Base-by-base conservation (phyloP, 2,113 vertebrate genomes). In the Scomber japonicus region DNA sequence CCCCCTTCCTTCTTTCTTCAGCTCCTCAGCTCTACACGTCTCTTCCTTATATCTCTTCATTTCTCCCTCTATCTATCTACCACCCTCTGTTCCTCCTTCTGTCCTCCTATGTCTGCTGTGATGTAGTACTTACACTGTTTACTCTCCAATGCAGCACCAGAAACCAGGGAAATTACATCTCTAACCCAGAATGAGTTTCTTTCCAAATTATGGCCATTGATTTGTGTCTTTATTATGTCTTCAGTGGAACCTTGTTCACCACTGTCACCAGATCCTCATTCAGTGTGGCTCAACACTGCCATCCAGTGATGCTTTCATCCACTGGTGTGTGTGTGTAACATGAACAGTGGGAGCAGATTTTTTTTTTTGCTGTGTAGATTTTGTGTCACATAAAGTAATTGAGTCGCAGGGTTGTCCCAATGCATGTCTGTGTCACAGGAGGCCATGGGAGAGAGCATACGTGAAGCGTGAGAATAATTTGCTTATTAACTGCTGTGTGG, bases 201-300 rank as follows among this genome's bases (percentile, higher is more conserved):
- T 89, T 91, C 81, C 86, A 88, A 92, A 94, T 93, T 92, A 94
- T 91, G 90, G 80, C 90, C 92, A 88, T 90, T 94, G 92, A 95
- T 94, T 95, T 93, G 93, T 94, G 93, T 94, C 93, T 94, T 94
- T 85, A 95, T 95, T 91, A 91, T 88, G 84, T 92, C 90, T 91
- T 90, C 80, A 87, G 80, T 85, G 82, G 70, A 88, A 82, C 79
- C 71, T 70, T 61, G 75, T 88, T 81, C 86, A 76, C 85, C 81
- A 59, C 49, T 48, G 17, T 78, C 68, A 50, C 65, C 71, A 10
- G 35, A 61, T 11, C 31, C 1, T 5, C 45, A 48, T 55, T 15
- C 64, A 74, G 71, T 67, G 89, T 69, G 72, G 95, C 93, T 93
- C 94, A 95, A 95, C 85, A 95, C 93, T 95, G 94, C 94, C 95